A percentile compares a stretch with the other conserved stretches of the same genome.
phyloP scores from a whole-genome alignment of 2,797 vertebrate species.

The Allobates femoralis region DNA sequence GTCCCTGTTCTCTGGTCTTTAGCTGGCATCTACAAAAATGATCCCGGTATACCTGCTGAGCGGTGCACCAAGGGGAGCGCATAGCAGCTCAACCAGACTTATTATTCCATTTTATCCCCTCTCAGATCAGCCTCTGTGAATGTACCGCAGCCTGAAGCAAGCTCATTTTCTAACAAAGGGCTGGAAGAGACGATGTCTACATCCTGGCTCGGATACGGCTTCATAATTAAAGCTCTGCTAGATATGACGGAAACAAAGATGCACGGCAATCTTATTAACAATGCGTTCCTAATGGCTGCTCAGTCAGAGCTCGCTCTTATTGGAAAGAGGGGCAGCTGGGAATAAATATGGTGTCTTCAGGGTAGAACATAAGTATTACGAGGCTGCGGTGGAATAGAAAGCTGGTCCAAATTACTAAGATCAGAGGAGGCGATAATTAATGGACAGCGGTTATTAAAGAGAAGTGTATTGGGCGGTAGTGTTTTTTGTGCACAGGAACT shows the following conservation, averaged over 20 bases:
- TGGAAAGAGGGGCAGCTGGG: not conserved
- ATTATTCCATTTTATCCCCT: conserved; percentile 47
- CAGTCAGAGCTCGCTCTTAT: not conserved
- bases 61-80: not conserved
- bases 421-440: not conserved
- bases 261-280: conserved; percentile 23
- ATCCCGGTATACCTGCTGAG: conserved; percentile 17
- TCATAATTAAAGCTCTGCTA: conserved; percentile 13
- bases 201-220: conserved; percentile 22
- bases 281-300: conserved; percentile 14
- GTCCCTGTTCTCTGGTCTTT: conserved; percentile 7
- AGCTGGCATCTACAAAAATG: conserved; percentile 23
- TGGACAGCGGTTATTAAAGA: not conserved
- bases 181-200: not conserved
- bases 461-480: too few relatives aligned
- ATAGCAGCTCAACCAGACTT: conserved; percentile 10
- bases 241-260: conserved; percentile 10
- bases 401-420: not conserved
- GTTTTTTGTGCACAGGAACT: too few relatives aligned
- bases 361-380: not conserved
- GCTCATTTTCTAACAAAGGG: conserved; percentile 19
- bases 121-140: not conserved
- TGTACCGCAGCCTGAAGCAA: conserved; percentile 24
- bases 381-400: not conserved
- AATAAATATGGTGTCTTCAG: conserved; percentile 1